These are phyloP conservation scores for Acleris sparsana DNA, from an alignment of 2,888 invertebrate species.

Conservation along the genomic window DNA sequence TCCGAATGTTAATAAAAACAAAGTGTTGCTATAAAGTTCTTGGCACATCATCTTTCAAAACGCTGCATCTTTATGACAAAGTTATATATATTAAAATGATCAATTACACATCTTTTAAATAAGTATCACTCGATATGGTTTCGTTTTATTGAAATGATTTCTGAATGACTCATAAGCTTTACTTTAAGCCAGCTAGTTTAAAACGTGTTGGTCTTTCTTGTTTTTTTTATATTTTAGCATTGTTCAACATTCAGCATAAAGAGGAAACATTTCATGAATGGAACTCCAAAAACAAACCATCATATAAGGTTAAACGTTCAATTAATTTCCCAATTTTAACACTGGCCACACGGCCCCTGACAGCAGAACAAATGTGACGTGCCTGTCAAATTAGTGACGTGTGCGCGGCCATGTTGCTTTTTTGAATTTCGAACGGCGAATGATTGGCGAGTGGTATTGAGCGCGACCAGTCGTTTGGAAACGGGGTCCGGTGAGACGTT, in stretches of 20 bases:
- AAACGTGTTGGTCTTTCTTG: too few species aligned
- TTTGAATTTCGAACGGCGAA: constrained; percentile 73
- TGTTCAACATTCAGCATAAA: too few species aligned
- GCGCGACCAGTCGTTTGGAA: constrained; percentile 58
- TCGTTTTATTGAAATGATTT: too few species aligned
- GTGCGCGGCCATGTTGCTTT: constrained; percentile 70
- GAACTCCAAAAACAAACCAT: constrained; percentile 7
- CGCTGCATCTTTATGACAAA: not conserved
- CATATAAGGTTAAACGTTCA: constrained; percentile 44
- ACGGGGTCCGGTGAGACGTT: constrained; percentile 39
- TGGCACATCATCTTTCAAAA: not conserved
- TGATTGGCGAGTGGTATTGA: constrained; percentile 76
- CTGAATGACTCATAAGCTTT: too few species aligned
- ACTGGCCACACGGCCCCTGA: constrained; percentile 46
- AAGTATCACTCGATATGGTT: too few species aligned
- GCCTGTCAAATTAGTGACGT: constrained; percentile 79
- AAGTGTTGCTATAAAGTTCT: constrained; percentile 14
- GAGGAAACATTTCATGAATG: not conserved
- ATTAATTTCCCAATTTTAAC: constrained; percentile 58
- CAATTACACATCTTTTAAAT: too few species aligned
- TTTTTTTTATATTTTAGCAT: too few species aligned
- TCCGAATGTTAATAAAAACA: constrained; percentile 35
- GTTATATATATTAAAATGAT: not conserved
- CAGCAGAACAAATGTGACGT: constrained; percentile 73
- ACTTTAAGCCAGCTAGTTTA: too few species aligned